phyloP scores from a whole-genome alignment of 2,888 invertebrate genomes.

The Liopterus haemorrhoidalis region DNA sequence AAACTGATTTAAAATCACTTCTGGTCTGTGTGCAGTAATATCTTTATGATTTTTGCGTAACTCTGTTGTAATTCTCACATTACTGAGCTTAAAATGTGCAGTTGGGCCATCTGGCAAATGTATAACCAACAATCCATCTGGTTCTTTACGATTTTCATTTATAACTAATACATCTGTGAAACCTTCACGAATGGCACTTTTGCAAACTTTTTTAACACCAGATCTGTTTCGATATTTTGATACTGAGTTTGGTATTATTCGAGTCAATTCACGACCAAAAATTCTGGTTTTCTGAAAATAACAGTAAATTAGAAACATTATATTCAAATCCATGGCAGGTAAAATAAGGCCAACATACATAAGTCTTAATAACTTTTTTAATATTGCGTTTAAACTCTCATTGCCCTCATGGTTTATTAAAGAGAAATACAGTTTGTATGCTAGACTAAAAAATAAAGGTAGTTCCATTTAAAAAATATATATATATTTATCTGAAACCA shows the following conservation, averaged over 20 bases:
- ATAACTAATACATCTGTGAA: slow-evolving; percentile 87
- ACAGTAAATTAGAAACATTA: not conserved
- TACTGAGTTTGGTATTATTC: slow-evolving; percentile 88
- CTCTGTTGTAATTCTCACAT: slow-evolving; percentile 84
- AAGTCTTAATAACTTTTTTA: not conserved
- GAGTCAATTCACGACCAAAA: slow-evolving; percentile 85
- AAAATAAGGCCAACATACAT: too few species aligned
- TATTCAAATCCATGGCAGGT: too few species aligned
- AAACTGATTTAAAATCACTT: slow-evolving; percentile 94
- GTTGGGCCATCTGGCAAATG: slow-evolving; percentile 97
- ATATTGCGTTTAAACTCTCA: not conserved
- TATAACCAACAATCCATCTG: slow-evolving; percentile 86
- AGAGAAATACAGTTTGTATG: too few species aligned
- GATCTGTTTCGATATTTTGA: slow-evolving; percentile 82
- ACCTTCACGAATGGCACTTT: slow-evolving; percentile 70
- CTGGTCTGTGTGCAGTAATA: slow-evolving; percentile 83
- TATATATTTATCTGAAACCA: too few species aligned
- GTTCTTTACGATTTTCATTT: slow-evolving; percentile 88
- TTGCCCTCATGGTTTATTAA: too few species aligned
- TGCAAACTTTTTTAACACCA: slow-evolving; percentile 87
- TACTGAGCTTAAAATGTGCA: slow-evolving; percentile 90
- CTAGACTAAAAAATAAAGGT: too few species aligned
- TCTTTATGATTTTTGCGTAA: slow-evolving; percentile 72
- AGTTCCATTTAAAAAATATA: too few species aligned
- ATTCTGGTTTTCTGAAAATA: slow-evolving; percentile 66